Base-by-base conservation (phyloP, 2,113 vertebrate genomes). In the Grus americana region DNA sequence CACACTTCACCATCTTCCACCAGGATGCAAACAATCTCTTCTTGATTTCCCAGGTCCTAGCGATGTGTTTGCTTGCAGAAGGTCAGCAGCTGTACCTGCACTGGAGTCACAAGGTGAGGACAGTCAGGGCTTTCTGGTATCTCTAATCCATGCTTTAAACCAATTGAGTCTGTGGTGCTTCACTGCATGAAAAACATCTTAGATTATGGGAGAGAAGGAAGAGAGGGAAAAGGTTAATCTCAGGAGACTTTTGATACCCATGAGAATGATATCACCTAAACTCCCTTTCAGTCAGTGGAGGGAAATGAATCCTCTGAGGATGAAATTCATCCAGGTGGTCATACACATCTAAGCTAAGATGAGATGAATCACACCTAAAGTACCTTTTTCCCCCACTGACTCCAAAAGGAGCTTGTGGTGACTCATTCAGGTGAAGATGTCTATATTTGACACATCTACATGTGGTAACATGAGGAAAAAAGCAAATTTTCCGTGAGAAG, bases 71-170 rank as follows among this genome's bases (percentile, higher is more conserved):
- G 96, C 97, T 99, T 9, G 97, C 98, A 93, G 98, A 99, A 96
- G 98, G 98, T 27, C 98, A 99, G 92, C 98, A 99, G 85, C 95
- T 99, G 36, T 98, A 99, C 61, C 97, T 99, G 26, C 99, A 99
- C 97, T 99, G 98, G 97, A 98, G 97, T 94, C 99, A 99, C 97
- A 99, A 99, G 99, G 99, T 99, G 97, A 58, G 98, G 12, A 92
- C 42, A 82, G 18, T 61, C 68, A 55, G 65, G 20, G 75, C 6
- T 75, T 91, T 50, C 54, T 68, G 89, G 38, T 70, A 72, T 73
- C 55, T 62, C 8, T 54, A 17, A 65, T 58, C 36, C 40, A 9
- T 29, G 27, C 32, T 88, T 89, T 76, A 50, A 84, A 54, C 20
- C 70, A 49, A 46, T 50, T 49, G 34, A 40, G 15, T 79, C n/a